phyloP scores from a whole-genome alignment of 2,797 vertebrate species.

The Diplodus sargus region DNA sequence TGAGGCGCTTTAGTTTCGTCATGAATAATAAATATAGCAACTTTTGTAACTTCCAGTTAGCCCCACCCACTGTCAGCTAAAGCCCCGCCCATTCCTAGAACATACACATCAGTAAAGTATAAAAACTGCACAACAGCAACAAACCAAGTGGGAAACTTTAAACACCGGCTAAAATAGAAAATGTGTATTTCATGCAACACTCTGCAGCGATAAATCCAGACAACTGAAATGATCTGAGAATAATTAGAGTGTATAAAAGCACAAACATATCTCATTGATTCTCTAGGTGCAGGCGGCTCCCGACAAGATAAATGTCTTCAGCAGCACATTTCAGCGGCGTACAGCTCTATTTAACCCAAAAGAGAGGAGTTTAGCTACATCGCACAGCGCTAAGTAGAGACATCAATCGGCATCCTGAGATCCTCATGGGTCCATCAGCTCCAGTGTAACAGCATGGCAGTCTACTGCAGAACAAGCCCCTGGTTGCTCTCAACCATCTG shows the following conservation, averaged over 20 bases:
- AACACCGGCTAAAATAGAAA: neutral
- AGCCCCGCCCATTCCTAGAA: too few species aligned
- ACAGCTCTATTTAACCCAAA: conserved; percentile 48
- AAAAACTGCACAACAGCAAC: neutral
- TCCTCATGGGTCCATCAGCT: conserved; percentile 65
- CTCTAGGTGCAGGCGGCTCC: neutral
- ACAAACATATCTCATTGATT: conserved; percentile 28
- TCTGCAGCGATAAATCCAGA: neutral
- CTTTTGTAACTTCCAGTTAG: too few species aligned
- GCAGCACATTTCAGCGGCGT: conserved; percentile 24
- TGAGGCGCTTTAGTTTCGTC: too few species aligned
- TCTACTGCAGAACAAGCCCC: conserved; percentile 62
- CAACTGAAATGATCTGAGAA: neutral
- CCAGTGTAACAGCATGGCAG: conserved; percentile 50
- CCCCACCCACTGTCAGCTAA: too few species aligned
- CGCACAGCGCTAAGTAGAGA: conserved; percentile 58
- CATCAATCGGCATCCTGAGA: conserved; percentile 53
- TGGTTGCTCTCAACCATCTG: conserved; percentile 69
- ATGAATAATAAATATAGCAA: too few species aligned
- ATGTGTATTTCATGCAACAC: neutral
- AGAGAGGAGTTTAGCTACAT: conserved; percentile 38
- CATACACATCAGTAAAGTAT: too few species aligned
- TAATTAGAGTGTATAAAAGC: conserved; percentile 22
- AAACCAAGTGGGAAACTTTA: neutral
- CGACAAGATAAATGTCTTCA: conserved; percentile 31